Conservation (phyloP, 2,113 vertebrate species). For the Copsychus sechellarum region DNA sequence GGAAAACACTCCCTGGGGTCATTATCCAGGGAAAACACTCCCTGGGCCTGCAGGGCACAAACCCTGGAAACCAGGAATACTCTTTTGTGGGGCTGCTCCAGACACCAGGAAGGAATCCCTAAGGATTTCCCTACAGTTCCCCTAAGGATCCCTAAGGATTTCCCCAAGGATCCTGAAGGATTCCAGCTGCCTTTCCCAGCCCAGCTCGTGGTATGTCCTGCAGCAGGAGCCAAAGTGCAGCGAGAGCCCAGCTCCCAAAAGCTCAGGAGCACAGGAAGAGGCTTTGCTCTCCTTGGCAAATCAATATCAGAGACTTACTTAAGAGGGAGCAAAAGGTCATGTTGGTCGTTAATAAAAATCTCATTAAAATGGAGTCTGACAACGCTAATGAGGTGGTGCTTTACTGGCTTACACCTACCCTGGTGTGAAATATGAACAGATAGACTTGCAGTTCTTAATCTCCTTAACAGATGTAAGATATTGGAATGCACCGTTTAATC, state of each 20-base stretch:
- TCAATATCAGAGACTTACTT: conserved; percentile 31
- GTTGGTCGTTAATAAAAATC: conserved; percentile 65
- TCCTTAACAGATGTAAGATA: conserved; percentile 68
- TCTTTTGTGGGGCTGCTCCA: accelerated
- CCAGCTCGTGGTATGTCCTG: accelerated
- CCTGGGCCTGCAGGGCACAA: conserved; percentile 72
- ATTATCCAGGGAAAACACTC: too few species aligned
- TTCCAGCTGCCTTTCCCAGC: neutral
- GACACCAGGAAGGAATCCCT: neutral
- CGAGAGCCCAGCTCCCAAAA: neutral
- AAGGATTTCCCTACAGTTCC: neutral
- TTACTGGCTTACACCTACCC: conserved; percentile 55
- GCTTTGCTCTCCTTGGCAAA: conserved; percentile 48
- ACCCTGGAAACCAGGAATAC: accelerated
- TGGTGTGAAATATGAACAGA: conserved; percentile 64
- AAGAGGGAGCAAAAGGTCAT: conserved; percentile 54
- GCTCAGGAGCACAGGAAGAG: neutral
- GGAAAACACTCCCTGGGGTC: neutral
- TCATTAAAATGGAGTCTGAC: conserved; percentile 59
- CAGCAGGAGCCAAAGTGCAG: neutral
- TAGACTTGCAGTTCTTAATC: conserved; percentile 51
- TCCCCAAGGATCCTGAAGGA: neutral
- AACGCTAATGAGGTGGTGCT: conserved; percentile 51
- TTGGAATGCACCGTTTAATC: conserved; percentile 49
- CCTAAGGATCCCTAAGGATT: accelerated